Conservation (phyloP, 1,140 invertebrate species). For the Drosophila pallidifrons region DNA sequence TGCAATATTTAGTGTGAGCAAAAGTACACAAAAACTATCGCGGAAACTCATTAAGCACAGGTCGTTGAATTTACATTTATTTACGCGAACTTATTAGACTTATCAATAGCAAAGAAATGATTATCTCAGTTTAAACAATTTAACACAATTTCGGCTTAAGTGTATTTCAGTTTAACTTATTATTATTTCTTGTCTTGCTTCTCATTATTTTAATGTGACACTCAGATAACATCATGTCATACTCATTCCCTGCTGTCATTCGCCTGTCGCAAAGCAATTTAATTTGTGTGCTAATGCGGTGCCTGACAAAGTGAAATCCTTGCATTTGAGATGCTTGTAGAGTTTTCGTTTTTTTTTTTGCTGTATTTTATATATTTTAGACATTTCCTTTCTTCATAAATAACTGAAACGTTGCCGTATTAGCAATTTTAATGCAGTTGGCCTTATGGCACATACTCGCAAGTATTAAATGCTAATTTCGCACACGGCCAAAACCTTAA, state of each 20-base stretch:
- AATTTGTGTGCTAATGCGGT: conserved; percentile 57
- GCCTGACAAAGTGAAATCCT: conserved; percentile 30
- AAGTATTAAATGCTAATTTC: conserved; percentile 77
- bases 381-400: conserved; percentile 38
- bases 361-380: conserved; percentile 6
- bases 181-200: conserved; percentile 1
- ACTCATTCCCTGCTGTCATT: neutral
- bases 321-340: neutral
- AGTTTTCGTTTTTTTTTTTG: conserved; percentile 2
- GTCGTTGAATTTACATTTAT: neutral
- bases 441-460: conserved; percentile 57
- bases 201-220: conserved; percentile 20
- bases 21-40: conserved; percentile 35
- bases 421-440: conserved; percentile 73
- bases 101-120: neutral
- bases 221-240: neutral
- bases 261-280: conserved; percentile 34
- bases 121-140: neutral
- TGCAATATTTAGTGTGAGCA: conserved; percentile 6
- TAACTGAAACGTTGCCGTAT: conserved; percentile 50
- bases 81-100: neutral
- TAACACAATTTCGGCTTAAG: neutral
- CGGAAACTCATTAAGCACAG: neutral
- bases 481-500: conserved; percentile 49
- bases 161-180: conserved; percentile 5